Evolutionary conservation across 2,888 invertebrate genomes (phyloP), one percentile per base, ranked within the genome.

Genomic region (Maniola hyperantus): DNA sequence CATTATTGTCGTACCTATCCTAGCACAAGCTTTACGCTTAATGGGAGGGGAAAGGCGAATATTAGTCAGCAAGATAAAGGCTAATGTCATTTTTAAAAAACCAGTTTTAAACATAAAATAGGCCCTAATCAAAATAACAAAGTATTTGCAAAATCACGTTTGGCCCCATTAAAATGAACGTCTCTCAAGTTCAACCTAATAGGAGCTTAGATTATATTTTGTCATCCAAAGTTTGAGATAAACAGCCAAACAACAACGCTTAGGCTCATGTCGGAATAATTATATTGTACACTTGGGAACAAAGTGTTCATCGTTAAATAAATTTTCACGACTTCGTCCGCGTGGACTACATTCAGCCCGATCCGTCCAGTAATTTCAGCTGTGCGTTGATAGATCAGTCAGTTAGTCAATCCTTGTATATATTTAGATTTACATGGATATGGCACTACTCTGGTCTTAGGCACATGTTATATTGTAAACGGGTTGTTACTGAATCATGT

Each of bases 211-310:
- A 42, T 57, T 57, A 57, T 39, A 58, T 44, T 58, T 44, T 15
- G 58, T 58, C 58, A 58, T 26, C 58, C 58, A 58, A 58, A 58
- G 26, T 58, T 58, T 58, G 44, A 58, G 58, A 58, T n/a, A 42
- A 58, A 58, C 44, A 58, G n/a, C n/a, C n/a, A n/a, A n/a, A 46
- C 26, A 44, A n/a, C 10, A n/a, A 26, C 44, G 58, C 8, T 57
- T 6, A 42, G 10, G 18, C 18, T 58, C 26, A 44, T 33, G 58
- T 44, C 26, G 26, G 42, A 44, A 44, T 33, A 58, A 58, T 58
- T 36, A 55, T 13, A 36, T 58, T 44, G 42, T 20, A 26, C 26
- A 11, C 42, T 58, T 20, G 18, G 26, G 39, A 55, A 18, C 8
- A 55, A 33, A 33, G 26, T 34, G 2, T n/a, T 13, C 5, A 26